Evolutionary conservation across 2,113 vertebrate species (phyloP).

Genomic region (Sander vitreus): DNA sequence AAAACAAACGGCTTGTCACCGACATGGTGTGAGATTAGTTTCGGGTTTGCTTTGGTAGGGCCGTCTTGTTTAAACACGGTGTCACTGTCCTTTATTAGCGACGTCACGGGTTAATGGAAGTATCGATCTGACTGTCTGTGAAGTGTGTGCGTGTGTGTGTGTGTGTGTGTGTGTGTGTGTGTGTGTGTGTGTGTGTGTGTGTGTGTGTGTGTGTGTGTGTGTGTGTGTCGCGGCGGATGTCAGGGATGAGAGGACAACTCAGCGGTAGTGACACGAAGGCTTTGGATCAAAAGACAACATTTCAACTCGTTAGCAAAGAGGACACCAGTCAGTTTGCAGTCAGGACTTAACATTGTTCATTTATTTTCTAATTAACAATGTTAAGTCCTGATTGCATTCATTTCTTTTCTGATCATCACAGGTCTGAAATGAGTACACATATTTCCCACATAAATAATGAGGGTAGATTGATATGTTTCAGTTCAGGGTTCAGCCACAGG

Average conservation of each 20-base stretch:
- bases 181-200: conserved; percentile 21
- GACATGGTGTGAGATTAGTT: conserved; percentile 40
- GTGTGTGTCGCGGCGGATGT: conserved; percentile 46
- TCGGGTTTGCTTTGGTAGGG: conserved; percentile 20
- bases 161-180: too few species aligned
- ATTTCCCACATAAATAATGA: background rate
- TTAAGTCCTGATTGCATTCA: too few species aligned
- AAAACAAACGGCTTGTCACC: conserved; percentile 55
- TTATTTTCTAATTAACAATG: too few species aligned
- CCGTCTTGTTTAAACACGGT: conserved; percentile 52
- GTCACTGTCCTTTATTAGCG: conserved; percentile 74
- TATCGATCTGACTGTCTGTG: conserved; percentile 75
- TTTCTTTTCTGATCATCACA: background rate
- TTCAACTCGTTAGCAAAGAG: background rate
- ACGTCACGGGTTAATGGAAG: conserved; percentile 75
- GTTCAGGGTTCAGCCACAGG: background rate
- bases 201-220: conserved; percentile 41
- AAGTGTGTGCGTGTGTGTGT: conserved; percentile 15
- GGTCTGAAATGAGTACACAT: background rate
- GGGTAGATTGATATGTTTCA: background rate
- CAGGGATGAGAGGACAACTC: conserved; percentile 34
- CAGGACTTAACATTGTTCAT: too few species aligned
- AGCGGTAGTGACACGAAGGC: conserved; percentile 14
- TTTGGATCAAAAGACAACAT: background rate
- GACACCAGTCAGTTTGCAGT: too few species aligned